Evolutionary conservation across 2,113 vertebrate species (phyloP), one percentile per base, ranked within the genome.

Genomic region (Clupea harengus): DNA sequence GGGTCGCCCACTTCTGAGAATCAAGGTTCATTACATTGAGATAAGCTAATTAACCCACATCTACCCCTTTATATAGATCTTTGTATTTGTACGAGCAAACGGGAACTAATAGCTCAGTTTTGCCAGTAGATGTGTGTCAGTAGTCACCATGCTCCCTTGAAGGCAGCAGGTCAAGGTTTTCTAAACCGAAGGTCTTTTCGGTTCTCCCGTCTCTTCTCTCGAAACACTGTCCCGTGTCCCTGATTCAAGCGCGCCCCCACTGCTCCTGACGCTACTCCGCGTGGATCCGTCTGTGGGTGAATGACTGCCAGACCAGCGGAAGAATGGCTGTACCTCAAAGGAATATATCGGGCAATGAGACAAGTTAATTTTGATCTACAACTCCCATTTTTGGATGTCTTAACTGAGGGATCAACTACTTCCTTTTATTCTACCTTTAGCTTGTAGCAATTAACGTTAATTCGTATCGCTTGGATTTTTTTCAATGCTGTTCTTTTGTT

Each of bases 401-500:
- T 17, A 78, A 78, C 28, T 39, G 32, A 39, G 72, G 72, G 15
- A 78, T 17, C 25, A 39, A 78, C 72, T 13, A 11, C 9, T 32
- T 75, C 72, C 15, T 32, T 39, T 39, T 78, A 28, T 32, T 32
- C 13, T 78, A 39, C 28, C 72, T 78, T 39, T 13, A 78, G 11
- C 72, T 78, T 78, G 54, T 60, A 60, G 28, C 32, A 78, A 39
- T 78, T 32, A 17, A 39, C 39, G 39, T 39, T 39, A 39, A 78
- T 11, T 78, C 72, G 28, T 85, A 52, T 75, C 25, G 83, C 49
- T 28, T 39, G 25, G 64, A 4, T 47, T 39, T 32, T 44, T 45
- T 18, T 52, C 17, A 81, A 60, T 46, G 75, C 50, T 45, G 17
- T 44, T 90, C 87, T 92, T 93, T 94, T 94, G 92, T 94, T 81